Conservation (phyloP, 2,888 invertebrate species). For the Cheilosia vernalis region DNA sequence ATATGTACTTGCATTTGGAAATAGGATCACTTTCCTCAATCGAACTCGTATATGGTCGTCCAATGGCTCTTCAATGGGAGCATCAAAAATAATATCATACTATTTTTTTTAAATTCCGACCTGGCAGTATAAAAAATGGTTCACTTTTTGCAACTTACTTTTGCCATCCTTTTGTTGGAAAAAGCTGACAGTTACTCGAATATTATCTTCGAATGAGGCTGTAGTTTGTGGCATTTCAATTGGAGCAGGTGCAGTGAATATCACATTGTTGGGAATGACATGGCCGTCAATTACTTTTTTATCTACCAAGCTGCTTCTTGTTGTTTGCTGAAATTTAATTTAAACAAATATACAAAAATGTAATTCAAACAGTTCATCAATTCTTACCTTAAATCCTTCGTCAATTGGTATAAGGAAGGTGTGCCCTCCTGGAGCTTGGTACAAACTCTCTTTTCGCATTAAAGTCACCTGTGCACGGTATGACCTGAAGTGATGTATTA, state of each 20-base stretch:
- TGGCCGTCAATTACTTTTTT: constrained; percentile 94
- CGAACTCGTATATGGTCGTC: too few species aligned
- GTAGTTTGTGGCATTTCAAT: constrained; percentile 90
- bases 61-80: too few species aligned
- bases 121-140: neutral
- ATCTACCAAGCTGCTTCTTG: constrained; percentile 90
- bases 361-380: neutral
- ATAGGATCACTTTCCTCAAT: too few species aligned
- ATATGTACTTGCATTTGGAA: too few species aligned
- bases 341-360: neutral
- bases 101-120: too few species aligned
- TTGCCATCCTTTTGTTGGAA: constrained; percentile 89
- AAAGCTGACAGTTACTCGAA: constrained; percentile 92
- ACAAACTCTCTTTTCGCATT: constrained; percentile 89
- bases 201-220: constrained; percentile 91
- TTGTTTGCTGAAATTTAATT: constrained; percentile 85
- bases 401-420: constrained; percentile 96
- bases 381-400: constrained; percentile 92
- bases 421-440: constrained; percentile 90
- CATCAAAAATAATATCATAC: too few species aligned
- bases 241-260: constrained; percentile 93
- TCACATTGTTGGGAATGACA: constrained; percentile 92
- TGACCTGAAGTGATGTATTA: constrained; percentile 84
- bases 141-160: constrained; percentile 84
- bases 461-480: constrained; percentile 91